Evolutionary conservation across 2,113 vertebrate genomes (phyloP).

Genomic region (Pelmatolapia mariae): DNA sequence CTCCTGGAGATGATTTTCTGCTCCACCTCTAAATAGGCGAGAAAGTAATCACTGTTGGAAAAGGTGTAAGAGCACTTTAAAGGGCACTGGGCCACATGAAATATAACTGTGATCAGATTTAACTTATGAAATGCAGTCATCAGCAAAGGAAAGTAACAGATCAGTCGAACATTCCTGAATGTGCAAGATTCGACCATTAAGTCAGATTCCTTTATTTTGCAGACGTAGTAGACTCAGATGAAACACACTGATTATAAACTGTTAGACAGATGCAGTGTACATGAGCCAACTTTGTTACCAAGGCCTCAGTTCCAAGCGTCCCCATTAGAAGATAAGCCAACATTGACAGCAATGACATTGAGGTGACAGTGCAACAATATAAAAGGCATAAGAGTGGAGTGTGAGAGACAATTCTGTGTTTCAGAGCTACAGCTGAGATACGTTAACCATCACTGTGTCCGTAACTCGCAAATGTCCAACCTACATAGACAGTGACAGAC

Average conservation of each 20-base stretch:
- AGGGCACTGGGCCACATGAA: not conserved
- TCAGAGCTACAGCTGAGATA: not conserved
- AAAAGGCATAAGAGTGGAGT: not conserved
- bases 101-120: not conserved
- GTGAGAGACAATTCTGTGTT: not conserved
- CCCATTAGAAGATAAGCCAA: not conserved
- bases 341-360: not conserved
- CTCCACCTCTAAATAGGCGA: not conserved
- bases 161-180: not conserved
- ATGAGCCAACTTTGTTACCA: not conserved
- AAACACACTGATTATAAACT: not conserved
- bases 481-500: not conserved
- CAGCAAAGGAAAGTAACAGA: not conserved
- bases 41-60: not conserved
- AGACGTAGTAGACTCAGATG: not conserved
- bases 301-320: not conserved
- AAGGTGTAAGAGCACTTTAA: not conserved
- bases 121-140: not conserved
- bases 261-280: not conserved
- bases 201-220: not conserved
- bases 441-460: not conserved
- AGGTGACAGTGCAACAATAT: not conserved
- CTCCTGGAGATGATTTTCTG: not conserved
- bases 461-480: not conserved
- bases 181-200: not conserved